Evolutionary conservation across 2,113 vertebrate genomes (phyloP), one percentile per base, ranked within the genome.

Genomic region (Thalassoma bifasciatum): DNA sequence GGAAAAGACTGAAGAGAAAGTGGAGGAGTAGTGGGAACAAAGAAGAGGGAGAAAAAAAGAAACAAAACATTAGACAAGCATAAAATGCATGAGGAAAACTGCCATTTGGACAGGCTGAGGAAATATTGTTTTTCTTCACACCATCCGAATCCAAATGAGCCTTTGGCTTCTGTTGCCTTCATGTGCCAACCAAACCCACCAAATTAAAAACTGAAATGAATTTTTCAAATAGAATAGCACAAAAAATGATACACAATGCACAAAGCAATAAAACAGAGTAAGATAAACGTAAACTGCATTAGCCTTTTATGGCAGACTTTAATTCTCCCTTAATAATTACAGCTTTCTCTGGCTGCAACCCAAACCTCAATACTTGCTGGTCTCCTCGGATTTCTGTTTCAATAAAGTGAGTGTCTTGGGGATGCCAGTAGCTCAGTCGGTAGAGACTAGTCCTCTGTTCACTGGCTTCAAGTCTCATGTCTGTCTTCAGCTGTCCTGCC

Each of bases 1-100:
- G 23, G 75, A 26, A 2, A 10, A 19, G 75, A 89, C 92, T 92
- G 61, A 10, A 66, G 69, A 51, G n/a, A 75, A 14, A 62, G 13
- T 0, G 30, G 37, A 63, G 7, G 6, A 66, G 23, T 8, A 22
- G 12, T n/a, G 36, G 37, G 66, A 19, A 26, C 30, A 46, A 5
- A 54, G 19, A n/a, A 51, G 14, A 3, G 26, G 34, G 3, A 77
- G 2, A n/a, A 26, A 23, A 26, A 23, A 37, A 52, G 23, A 71
- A 66, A 36, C 22, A 10, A 37, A 47, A 57, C 19, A 16, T 19
- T 23, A 12, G 44, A 46, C 16, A 1, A 53, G 53, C 24, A 17
- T 26, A 0, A 58, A 36, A 68, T 66, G 42, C 17, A 44, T 21
- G 12, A 58, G 24, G 51, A 26, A 10, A 19, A 12, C 14, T 4